These are phyloP conservation scores for Martes martes DNA, from an alignment of 2,113 vertebrate genomes.

Conservation along the genomic window DNA sequence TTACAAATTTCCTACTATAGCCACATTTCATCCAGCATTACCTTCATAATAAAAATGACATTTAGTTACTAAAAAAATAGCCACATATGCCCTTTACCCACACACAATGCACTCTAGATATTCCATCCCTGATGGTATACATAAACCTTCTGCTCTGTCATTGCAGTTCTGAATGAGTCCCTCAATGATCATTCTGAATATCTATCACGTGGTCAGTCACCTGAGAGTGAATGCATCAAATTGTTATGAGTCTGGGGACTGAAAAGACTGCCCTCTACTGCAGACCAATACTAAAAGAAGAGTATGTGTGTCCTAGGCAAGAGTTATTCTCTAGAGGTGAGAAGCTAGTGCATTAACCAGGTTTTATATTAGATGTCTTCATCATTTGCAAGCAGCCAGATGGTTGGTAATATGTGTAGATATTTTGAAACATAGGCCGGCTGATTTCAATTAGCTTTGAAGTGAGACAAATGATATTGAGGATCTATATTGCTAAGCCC, in stretches of 20 bases:
- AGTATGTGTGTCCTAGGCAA: conserved; percentile 52
- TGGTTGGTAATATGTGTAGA: conserved; percentile 67
- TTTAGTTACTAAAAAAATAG: neutral
- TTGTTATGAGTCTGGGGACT: conserved; percentile 25
- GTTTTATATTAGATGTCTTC: conserved; percentile 74
- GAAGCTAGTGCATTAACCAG: conserved; percentile 69
- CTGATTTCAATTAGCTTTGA: conserved; percentile 78
- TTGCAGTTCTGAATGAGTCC: neutral
- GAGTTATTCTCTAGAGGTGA: conserved; percentile 71
- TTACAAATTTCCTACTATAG: neutral
- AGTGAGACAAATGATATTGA: conserved; percentile 75
- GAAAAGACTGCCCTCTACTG: conserved; percentile 12
- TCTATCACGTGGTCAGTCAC: conserved; percentile 10
- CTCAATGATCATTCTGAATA: conserved; percentile 5
- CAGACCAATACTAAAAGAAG: conserved; percentile 52
- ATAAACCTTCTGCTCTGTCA: conserved; percentile 29
- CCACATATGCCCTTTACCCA: neutral
- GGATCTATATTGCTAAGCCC: conserved; percentile 63
- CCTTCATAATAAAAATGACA: conserved; percentile 1
- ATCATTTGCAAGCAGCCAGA: conserved; percentile 75
- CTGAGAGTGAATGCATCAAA: conserved; percentile 19
- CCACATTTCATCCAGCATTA: conserved; percentile 1
- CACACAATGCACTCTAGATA: neutral
- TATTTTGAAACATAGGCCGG: conserved; percentile 74
- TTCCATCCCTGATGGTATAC: neutral